Evolutionary conservation across 2,888 invertebrate species (phyloP).

Genomic region (Lissonota sp.): DNA sequence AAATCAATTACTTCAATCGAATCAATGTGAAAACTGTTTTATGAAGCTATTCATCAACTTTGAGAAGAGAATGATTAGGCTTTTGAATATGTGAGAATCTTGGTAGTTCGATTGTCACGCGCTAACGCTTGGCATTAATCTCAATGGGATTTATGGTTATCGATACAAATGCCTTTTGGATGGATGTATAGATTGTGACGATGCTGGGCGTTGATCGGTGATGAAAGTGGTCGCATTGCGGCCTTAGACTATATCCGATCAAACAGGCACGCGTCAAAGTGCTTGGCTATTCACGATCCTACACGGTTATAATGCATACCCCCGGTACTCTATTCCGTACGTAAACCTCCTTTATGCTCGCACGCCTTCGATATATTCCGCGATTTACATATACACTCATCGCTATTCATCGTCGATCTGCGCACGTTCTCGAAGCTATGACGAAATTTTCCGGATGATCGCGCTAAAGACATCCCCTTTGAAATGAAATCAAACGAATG

Average conservation of each 20-base stretch:
- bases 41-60: too few relatives aligned
- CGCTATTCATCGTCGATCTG: conserved; percentile 63
- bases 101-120: too few relatives aligned
- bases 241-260: conserved; percentile 14
- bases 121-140: too few relatives aligned
- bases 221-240: conserved; percentile 31
- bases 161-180: background rate
- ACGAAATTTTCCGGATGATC: conserved; percentile 37
- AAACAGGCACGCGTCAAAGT: conserved; percentile 38
- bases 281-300: conserved; percentile 36
- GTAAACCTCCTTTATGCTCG: background rate
- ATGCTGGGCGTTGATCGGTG: conserved; percentile 17
- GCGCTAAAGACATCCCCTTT: conserved; percentile 5
- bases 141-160: background rate
- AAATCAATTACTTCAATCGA: too few relatives aligned
- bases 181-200: conserved; percentile 3
- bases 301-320: conserved; percentile 37
- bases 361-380: conserved; percentile 59
- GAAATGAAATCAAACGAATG: conserved; percentile 12
- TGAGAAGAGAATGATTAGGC: too few relatives aligned
- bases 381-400: conserved; percentile 60
- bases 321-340: background rate
- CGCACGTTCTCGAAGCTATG: conserved; percentile 6
- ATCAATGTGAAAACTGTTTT: too few relatives aligned
- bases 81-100: too few relatives aligned